Percentiles rank a stretch among this genome's conserved stretches.
Conservation (phyloP, 2,797 vertebrate species). For the Cuculus canorus region DNA sequence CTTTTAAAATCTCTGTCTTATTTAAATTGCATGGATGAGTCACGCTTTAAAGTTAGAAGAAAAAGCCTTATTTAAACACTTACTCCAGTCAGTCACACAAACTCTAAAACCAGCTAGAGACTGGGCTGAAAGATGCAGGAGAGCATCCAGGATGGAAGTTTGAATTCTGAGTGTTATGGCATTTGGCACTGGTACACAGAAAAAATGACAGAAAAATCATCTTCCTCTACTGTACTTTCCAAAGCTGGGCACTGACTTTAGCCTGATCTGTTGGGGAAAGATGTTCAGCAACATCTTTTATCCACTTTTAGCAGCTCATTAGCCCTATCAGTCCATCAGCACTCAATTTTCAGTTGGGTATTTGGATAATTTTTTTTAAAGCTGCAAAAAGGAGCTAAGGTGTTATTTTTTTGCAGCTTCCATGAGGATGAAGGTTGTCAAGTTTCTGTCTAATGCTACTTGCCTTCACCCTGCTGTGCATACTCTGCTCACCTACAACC, state of each 20-base stretch:
- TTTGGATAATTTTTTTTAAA: not conserved
- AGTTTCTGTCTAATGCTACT: not conserved
- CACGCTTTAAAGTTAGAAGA: not conserved
- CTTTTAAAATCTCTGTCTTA: not conserved
- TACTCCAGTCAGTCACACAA: not conserved
- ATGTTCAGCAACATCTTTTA: not conserved
- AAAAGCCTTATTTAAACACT: not conserved
- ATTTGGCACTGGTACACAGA: not conserved
- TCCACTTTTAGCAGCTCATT: not conserved
- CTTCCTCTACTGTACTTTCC: not conserved
- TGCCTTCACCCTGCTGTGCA: not conserved
- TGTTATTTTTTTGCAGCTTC: not conserved
- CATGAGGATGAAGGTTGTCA: not conserved
- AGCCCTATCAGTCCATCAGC: not conserved
- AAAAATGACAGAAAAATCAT: not conserved
- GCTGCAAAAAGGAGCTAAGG: not conserved
- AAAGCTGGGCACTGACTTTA: not conserved
- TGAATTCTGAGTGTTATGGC: not conserved
- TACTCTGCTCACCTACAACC: not conserved
- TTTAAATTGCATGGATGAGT: not conserved
- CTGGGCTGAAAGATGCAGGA: not conserved
- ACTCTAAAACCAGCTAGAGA: not conserved
- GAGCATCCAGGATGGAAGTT: not conserved
- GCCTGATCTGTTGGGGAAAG: not conserved
- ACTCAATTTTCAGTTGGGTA: not conserved